These are phyloP conservation scores for Musca vetustissima DNA, from an alignment of 1,140 invertebrate genomes.

Conservation along the genomic window DNA sequence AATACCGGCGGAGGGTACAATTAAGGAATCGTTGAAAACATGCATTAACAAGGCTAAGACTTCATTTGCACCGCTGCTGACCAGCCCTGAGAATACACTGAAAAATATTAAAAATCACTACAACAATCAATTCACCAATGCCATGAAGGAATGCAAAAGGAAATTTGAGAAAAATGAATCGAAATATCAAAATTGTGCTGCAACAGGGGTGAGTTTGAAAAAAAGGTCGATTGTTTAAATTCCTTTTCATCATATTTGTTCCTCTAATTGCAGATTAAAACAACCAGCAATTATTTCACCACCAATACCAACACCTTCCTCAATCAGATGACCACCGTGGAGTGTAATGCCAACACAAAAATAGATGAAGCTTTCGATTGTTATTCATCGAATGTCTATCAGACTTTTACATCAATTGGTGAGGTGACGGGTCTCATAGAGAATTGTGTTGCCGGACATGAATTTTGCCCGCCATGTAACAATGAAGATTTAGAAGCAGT, in stretches of 20 bases:
- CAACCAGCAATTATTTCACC: not conserved
- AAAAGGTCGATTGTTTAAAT: no score
- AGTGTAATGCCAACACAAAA: constrained; percentile 24
- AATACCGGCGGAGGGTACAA: constrained; percentile 1
- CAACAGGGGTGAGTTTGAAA: constrained; percentile 14
- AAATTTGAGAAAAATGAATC: constrained; percentile 4
- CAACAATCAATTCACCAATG: constrained; percentile 12
- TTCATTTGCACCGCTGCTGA: not conserved
- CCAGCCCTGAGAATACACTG: constrained; percentile 4
- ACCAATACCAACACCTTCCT: constrained; percentile 23
- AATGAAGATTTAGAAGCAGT: not conserved
- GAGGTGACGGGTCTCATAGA: constrained; percentile 20
- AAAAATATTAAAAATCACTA: constrained; percentile 23
- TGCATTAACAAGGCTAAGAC: constrained; percentile 7
- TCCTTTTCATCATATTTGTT: no score
- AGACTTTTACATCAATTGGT: constrained; percentile 19
- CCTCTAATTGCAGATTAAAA: constrained; percentile 26
- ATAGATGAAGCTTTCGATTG: constrained; percentile 25
- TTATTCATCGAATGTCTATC: constrained; percentile 11
- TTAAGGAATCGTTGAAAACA: constrained; percentile 12
- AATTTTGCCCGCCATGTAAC: constrained; percentile 24
- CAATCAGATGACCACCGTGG: constrained; percentile 23
- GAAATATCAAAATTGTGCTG: constrained; percentile 24
- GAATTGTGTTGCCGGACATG: constrained; percentile 20
- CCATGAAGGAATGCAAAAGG: constrained; percentile 5